A percentile compares a stretch with the other conserved stretches of the same genome.
Conservation (phyloP, 2,888 invertebrate species). For the Leptogaster cylindrica region DNA sequence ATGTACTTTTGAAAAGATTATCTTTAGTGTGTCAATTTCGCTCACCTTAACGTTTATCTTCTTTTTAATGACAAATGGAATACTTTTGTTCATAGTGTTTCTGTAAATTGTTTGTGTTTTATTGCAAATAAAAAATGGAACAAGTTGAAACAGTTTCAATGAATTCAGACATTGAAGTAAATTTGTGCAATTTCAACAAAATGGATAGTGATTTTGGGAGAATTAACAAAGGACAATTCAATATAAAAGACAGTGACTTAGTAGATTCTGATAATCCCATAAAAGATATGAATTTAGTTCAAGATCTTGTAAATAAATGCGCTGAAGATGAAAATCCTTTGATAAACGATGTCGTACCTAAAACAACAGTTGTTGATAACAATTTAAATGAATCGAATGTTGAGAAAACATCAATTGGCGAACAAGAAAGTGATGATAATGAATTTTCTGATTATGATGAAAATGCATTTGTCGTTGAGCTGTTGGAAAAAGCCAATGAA, state of each 20-base stretch:
- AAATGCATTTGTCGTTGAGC: conserved; percentile 56
- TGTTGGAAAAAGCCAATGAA: conserved; percentile 57
- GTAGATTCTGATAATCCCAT: conserved; percentile 5
- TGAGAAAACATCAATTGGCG: neutral
- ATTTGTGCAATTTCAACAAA: neutral
- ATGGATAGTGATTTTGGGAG: neutral
- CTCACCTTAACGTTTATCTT: too few species aligned
- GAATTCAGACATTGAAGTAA: neutral
- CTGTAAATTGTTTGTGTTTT: too few species aligned
- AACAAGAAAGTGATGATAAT: conserved; percentile 48
- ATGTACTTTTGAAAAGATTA: neutral
- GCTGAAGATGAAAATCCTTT: conserved; percentile 42
- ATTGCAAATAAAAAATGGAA: neutral
- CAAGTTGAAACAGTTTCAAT: neutral
- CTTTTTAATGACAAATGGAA: too few species aligned
- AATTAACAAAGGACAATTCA: conserved; percentile 54
- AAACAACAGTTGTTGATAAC: too few species aligned
- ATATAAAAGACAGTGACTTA: conserved; percentile 55
- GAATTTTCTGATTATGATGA: conserved; percentile 51
- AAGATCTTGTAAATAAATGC: conserved; percentile 32
- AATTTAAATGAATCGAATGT: neutral
- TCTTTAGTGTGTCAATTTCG: neutral
- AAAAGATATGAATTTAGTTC: neutral
- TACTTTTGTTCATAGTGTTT: too few species aligned
- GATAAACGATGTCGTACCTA: too few species aligned